Base-by-base conservation (phyloP, 2,888 invertebrate species). In the Drosophila helvetica region DNA sequence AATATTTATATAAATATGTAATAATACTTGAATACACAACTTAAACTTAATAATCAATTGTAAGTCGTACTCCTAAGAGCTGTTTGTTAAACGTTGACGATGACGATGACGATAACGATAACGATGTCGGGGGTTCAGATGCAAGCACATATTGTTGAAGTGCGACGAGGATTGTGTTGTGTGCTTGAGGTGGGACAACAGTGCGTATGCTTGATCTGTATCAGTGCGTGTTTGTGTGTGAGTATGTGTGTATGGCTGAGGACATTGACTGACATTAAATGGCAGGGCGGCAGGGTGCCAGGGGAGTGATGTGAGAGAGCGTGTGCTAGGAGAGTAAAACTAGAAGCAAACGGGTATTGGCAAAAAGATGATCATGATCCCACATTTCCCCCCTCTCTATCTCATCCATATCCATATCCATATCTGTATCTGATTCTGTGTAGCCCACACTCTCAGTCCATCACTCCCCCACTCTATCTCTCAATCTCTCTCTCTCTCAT, bases 31-130 rank as follows among this genome's bases (percentile, higher is more conserved):
- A 60, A 65, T 38, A 68, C 60, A 63, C 61, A 73, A 69, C 54
- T 65, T 69, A 69, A 58, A 67, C 63, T 58, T 74, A 78, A 71
- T 78, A 71, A 69, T 75, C 66, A 81, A 70, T 61, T 66, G 58
- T 75, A 81, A 86, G 72, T 64, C 67, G 42, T 80, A 78, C 7
- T 51, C 33, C 68, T 77, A 77, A 81, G 78, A 75, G 73, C 76
- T 79, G 85, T 79, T 83, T 83, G 82, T 83, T 83, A 79, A 80
- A 75, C 66, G 67, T 71, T 76, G 55, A 45, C 52, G 25, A 58
- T 59, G 63, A 45, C 63, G 52, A 60, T 42, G 19, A 33, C 42
- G 27, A 60, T 42, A 38, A 33, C 42, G 27, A 50, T 25, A 43
- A 50, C 19, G 43, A 48, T 62, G 47, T 38, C 15, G 38, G 6